phyloP scores from a whole-genome alignment of 2,113 vertebrate genomes.

The Bucco capensis region DNA sequence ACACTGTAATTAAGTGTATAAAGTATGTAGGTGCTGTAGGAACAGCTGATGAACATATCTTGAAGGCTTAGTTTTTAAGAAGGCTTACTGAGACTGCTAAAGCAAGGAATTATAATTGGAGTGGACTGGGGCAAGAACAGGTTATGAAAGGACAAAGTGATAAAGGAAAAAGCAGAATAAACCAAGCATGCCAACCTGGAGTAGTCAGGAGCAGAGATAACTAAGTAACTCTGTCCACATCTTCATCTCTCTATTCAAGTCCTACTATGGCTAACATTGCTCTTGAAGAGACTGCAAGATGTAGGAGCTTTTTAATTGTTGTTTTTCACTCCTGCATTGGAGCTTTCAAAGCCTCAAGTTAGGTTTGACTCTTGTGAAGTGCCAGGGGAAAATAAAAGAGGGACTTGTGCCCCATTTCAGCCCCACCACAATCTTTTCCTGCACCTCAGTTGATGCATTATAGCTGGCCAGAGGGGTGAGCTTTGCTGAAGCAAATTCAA shows the following conservation, averaged over 20 bases:
- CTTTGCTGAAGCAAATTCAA: neutral
- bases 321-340: neutral
- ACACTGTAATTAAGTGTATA: neutral
- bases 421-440: neutral
- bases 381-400: neutral
- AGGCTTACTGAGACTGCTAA: neutral
- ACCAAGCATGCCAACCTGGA: neutral
- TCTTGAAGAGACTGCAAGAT: neutral
- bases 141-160: neutral
- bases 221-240: neutral
- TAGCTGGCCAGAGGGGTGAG: neutral
- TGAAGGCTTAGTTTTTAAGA: neutral
- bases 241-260: neutral
- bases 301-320: neutral
- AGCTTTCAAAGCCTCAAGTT: neutral
- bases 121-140: neutral
- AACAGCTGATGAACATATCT: neutral
- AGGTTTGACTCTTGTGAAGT: neutral
- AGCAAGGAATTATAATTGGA: neutral
- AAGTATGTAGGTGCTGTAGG: neutral
- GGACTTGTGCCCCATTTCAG: neutral
- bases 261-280: neutral
- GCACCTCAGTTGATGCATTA: neutral
- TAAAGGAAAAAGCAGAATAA: neutral
- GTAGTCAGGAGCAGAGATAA: neutral